A percentile compares a stretch with the other conserved stretches of the same genome.
Conservation (phyloP, 2,113 vertebrate genomes). For the Synchiropus splendidus region DNA sequence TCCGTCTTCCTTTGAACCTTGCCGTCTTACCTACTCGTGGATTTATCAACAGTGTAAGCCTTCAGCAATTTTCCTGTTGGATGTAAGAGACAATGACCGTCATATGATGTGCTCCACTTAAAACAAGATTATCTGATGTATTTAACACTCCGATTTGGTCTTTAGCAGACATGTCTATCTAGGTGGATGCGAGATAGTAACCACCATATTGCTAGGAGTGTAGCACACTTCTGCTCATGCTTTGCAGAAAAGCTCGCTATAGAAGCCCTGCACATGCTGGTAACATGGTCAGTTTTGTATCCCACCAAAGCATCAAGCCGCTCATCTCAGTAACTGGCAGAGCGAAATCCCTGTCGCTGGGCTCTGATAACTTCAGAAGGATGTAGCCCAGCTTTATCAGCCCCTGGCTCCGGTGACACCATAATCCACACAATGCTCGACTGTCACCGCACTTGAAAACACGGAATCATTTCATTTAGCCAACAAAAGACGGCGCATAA, state of each 20-base stretch:
- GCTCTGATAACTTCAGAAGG: conserved; percentile 56
- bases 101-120: too few relatives aligned
- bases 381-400: conserved; percentile 67
- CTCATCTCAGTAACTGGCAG: conserved; percentile 46
- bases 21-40: too few relatives aligned
- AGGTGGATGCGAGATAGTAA: too few relatives aligned
- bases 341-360: conserved; percentile 50
- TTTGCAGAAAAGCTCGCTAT: neutral
- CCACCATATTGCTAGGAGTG: too few relatives aligned
- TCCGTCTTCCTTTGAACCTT: neutral
- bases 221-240: too few relatives aligned
- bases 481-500: conserved; percentile 36
- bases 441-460: conserved; percentile 45
- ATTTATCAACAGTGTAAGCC: too few relatives aligned
- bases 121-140: too few relatives aligned
- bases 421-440: conserved; percentile 60
- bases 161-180: too few relatives aligned
- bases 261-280: conserved; percentile 21
- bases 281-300: conserved; percentile 50
- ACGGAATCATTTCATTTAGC: conserved; percentile 43
- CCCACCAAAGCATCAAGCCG: conserved; percentile 40
- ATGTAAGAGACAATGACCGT: too few relatives aligned
- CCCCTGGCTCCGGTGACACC: conserved; percentile 53
- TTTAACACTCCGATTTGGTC: too few relatives aligned
- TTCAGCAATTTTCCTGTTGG: too few relatives aligned